Percentiles rank a stretch among this genome's conserved stretches.
Evolutionary conservation across 2,888 invertebrate genomes (phyloP).

Genomic region (Serripes groenlandicus): DNA sequence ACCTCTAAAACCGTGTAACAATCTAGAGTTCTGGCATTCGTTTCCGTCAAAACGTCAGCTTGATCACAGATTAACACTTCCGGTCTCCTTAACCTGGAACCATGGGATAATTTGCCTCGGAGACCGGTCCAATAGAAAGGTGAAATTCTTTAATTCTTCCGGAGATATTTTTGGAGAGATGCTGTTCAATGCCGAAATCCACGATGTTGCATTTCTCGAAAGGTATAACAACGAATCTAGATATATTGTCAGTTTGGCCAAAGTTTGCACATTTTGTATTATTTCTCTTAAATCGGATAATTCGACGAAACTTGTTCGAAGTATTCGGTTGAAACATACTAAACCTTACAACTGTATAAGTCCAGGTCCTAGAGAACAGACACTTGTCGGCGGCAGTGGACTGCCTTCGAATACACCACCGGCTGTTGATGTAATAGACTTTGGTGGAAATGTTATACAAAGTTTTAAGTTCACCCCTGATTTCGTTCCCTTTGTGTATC

Average conservation of each 20-base stretch:
- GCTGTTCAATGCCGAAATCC: conserved; percentile 44
- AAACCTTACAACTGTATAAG: conserved; percentile 43
- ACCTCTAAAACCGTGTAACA: neutral
- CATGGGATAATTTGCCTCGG: conserved; percentile 45
- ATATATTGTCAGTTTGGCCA: conserved; percentile 50
- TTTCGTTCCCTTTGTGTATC: conserved; percentile 27
- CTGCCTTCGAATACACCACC: neutral
- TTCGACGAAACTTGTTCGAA: conserved; percentile 28
- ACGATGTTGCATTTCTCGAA: conserved; percentile 59
- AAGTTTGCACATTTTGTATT: conserved; percentile 34
- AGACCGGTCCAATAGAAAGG: conserved; percentile 52
- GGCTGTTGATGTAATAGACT: conserved; percentile 47
- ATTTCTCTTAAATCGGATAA: conserved; percentile 28
- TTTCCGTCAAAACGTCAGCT: conserved; percentile 52
- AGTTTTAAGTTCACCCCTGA: conserved; percentile 33
- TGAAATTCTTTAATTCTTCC: conserved; percentile 47
- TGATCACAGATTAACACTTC: conserved; percentile 41
- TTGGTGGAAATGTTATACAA: conserved; percentile 31
- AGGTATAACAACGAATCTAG: conserved; percentile 31
- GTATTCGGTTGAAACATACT: conserved; percentile 7
- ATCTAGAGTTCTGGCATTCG: conserved; percentile 51
- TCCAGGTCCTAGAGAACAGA: conserved; percentile 54
- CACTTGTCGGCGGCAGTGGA: conserved; percentile 46
- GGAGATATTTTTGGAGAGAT: conserved; percentile 45
- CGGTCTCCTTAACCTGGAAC: conserved; percentile 52